Evolutionary conservation across 2,797 vertebrate species (phyloP).

Genomic region (Triplophysa yarkandensis): DNA sequence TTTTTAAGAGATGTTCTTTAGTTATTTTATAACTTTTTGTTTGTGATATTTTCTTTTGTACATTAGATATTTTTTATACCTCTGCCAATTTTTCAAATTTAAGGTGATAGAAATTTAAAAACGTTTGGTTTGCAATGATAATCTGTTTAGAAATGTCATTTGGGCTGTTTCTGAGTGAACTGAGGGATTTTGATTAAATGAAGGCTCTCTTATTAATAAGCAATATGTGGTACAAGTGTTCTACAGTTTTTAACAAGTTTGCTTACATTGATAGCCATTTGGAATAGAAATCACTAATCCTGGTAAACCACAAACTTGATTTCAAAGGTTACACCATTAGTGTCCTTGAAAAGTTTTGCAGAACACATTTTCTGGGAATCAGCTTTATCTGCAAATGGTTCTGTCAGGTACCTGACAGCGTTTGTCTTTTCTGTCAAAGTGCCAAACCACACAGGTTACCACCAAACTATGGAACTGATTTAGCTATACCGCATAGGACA

Average conservation of each 20-base stretch:
- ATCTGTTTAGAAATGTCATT: background rate
- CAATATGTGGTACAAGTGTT: background rate
- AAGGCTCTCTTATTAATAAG: too few relatives aligned
- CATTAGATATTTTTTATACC: conserved; percentile 2
- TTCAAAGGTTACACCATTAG: background rate
- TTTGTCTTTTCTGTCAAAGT: background rate
- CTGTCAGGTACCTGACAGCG: too few relatives aligned
- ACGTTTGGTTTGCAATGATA: background rate
- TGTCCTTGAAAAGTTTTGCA: background rate
- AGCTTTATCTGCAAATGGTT: background rate
- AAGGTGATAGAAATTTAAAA: background rate
- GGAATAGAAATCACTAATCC: background rate
- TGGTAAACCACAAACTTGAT: background rate
- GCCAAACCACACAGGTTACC: background rate
- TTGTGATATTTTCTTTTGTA: too few relatives aligned
- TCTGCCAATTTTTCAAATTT: background rate
- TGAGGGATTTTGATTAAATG: background rate
- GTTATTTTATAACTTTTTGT: too few relatives aligned
- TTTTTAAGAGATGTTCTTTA: too few relatives aligned
- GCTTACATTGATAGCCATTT: background rate
- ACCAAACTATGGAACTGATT: background rate
- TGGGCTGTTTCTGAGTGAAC: background rate
- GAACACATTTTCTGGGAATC: background rate
- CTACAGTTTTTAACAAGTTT: too few relatives aligned
- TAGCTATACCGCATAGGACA: background rate